phyloP scores from a whole-genome alignment of 2,113 vertebrate genomes.

The Pangasianodon hypophthalmus region DNA sequence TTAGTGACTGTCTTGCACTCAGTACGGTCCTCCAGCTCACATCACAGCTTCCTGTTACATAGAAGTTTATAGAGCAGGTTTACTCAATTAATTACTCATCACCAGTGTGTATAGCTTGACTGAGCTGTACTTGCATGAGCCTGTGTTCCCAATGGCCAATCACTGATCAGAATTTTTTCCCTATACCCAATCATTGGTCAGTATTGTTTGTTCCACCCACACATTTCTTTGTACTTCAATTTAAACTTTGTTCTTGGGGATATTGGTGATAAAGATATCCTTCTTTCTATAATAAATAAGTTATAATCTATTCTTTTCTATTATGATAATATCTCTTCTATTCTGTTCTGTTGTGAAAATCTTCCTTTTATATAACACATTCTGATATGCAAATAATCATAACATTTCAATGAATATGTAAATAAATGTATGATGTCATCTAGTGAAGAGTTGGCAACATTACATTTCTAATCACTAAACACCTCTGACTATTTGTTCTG shows the following conservation, averaged over 20 bases:
- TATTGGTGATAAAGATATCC: too few species aligned
- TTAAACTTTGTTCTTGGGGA: too few species aligned
- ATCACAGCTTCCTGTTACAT: neutral
- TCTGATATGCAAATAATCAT: neutral
- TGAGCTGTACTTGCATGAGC: neutral
- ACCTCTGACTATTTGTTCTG: neutral
- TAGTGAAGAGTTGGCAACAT: neutral
- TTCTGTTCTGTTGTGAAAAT: neutral
- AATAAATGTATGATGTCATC: neutral
- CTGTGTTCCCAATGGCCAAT: neutral
- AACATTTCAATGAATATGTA: neutral
- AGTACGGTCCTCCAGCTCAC: neutral
- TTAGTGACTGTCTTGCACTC: too few species aligned
- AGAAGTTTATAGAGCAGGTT: too few species aligned
- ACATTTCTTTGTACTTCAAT: neutral
- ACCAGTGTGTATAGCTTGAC: neutral
- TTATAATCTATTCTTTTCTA: too few species aligned
- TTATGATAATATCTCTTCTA: neutral
- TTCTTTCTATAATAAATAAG: neutral
- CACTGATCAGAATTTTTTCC: neutral
- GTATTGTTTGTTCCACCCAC: neutral
- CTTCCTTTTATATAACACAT: neutral
- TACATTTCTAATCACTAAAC: neutral
- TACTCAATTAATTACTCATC: too few species aligned
- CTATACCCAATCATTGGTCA: neutral